Evolutionary conservation across 2,113 vertebrate genomes (phyloP).

Genomic region (Bagarius yarrelli): DNA sequence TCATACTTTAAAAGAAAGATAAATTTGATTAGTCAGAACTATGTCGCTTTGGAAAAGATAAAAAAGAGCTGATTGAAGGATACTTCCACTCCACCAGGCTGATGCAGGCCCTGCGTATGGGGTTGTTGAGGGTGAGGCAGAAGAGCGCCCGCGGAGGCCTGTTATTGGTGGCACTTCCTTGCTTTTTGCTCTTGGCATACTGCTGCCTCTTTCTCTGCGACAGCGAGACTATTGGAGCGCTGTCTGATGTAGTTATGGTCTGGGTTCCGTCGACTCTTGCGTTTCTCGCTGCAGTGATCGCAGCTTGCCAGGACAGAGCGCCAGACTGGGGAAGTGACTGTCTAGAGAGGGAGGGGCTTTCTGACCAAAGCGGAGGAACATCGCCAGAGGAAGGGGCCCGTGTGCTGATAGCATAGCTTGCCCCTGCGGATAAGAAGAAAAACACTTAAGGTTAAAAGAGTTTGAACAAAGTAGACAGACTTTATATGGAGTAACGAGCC

Average conservation of each 20-base stretch:
- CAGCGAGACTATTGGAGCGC: conserved; percentile 83
- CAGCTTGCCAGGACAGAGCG: conserved; percentile 90
- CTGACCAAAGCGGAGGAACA: conserved; percentile 79
- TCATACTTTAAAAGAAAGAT: too few species aligned
- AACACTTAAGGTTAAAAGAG: conserved; percentile 13
- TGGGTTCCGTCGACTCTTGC: conserved; percentile 79
- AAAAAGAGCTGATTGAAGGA: conserved; percentile 71
- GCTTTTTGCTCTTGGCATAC: conserved; percentile 99
- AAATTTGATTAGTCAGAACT: background rate
- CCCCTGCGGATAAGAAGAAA: conserved; percentile 71
- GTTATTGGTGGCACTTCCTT: conserved; percentile 89
- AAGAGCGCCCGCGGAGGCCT: conserved; percentile 94
- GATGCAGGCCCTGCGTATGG: conserved; percentile 98
- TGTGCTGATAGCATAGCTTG: conserved; percentile 91
- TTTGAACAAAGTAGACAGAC: background rate
- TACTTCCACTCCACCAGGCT: conserved; percentile 99
- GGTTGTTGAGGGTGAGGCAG: conserved; percentile 97
- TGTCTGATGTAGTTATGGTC: conserved; percentile 68
- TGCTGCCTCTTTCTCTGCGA: conserved; percentile 98
- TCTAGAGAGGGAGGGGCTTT: conserved; percentile 75
- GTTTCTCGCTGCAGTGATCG: conserved; percentile 88
- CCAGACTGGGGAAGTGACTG: conserved; percentile 74
- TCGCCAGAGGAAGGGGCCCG: conserved; percentile 80
- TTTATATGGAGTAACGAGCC: background rate
- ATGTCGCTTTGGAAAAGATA: background rate